phyloP scores from a whole-genome alignment of 2,113 vertebrate genomes.

The Oncorhynchus nerka region DNA sequence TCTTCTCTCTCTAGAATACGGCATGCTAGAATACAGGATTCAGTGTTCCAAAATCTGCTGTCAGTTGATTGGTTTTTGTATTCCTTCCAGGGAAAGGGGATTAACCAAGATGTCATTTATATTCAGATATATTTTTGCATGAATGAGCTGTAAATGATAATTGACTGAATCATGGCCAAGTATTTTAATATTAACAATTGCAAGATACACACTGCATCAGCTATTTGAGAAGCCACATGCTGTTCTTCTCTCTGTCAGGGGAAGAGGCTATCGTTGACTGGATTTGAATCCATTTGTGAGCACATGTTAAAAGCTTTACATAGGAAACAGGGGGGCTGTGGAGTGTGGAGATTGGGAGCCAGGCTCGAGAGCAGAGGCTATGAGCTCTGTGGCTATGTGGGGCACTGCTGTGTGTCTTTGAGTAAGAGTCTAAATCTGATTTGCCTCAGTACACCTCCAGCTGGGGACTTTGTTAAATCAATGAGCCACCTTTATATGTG shows the following conservation, averaged over 20 bases:
- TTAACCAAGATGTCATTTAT: constrained; percentile 62
- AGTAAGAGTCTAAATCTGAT: constrained; percentile 65
- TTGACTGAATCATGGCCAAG: constrained; percentile 56
- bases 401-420: constrained; percentile 60
- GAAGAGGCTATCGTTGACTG: constrained; percentile 52
- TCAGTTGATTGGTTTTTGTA: constrained; percentile 19
- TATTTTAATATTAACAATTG: constrained; percentile 61
- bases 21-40: neutral
- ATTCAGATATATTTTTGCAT: constrained; percentile 35
- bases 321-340: constrained; percentile 32
- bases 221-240: constrained; percentile 57
- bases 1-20: too few species aligned
- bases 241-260: constrained; percentile 50
- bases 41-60: neutral
- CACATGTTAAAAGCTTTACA: constrained; percentile 59
- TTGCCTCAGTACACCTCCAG: constrained; percentile 66
- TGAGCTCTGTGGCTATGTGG: constrained; percentile 59
- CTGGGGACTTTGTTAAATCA: constrained; percentile 65
- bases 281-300: constrained; percentile 65
- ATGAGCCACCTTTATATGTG: constrained; percentile 54
- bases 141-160: constrained; percentile 49
- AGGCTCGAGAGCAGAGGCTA: constrained; percentile 61
- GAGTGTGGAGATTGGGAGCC: constrained; percentile 54
- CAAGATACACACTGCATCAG: constrained; percentile 21
- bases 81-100: constrained; percentile 50